phyloP scores from a whole-genome alignment of 2,888 invertebrate genomes.

The Erebia palarica region DNA sequence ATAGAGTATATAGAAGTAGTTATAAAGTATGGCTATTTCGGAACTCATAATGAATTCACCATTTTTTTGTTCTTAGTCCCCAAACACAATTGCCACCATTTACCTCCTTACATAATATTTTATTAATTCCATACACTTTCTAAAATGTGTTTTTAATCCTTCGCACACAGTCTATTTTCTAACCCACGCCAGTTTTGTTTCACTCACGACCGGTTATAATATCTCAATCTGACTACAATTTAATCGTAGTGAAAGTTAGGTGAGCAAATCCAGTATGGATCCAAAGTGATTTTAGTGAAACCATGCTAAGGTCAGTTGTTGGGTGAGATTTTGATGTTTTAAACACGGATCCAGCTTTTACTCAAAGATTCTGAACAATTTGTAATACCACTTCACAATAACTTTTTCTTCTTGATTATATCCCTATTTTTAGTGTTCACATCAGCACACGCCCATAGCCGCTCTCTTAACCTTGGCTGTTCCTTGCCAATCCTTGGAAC shows the following conservation, averaged over 20 bases:
- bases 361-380: background rate
- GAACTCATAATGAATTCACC: background rate
- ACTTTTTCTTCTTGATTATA: background rate
- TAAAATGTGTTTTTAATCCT: constrained; percentile 7
- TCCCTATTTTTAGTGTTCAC: background rate
- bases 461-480: background rate
- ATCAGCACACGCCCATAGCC: background rate
- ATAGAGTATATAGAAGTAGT: too few relatives aligned
- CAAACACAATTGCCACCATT: background rate
- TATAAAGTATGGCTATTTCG: too few relatives aligned
- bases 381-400: background rate
- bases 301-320: constrained; percentile 6
- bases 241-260: constrained; percentile 30
- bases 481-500: too few relatives aligned
- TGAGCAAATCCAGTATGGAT: constrained; percentile 18
- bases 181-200: constrained; percentile 3
- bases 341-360: background rate
- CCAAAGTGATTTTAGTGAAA: constrained; percentile 21
- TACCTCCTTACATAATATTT: constrained; percentile 1
- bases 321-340: constrained; percentile 10
- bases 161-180: constrained; percentile 1
- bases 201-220: constrained; percentile 28
- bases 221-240: constrained; percentile 25
- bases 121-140: constrained; percentile 1
- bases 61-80: background rate